Evolutionary conservation across 2,113 vertebrate species (phyloP), one percentile per base, ranked within the genome.

Genomic region (Nicator chloris): DNA sequence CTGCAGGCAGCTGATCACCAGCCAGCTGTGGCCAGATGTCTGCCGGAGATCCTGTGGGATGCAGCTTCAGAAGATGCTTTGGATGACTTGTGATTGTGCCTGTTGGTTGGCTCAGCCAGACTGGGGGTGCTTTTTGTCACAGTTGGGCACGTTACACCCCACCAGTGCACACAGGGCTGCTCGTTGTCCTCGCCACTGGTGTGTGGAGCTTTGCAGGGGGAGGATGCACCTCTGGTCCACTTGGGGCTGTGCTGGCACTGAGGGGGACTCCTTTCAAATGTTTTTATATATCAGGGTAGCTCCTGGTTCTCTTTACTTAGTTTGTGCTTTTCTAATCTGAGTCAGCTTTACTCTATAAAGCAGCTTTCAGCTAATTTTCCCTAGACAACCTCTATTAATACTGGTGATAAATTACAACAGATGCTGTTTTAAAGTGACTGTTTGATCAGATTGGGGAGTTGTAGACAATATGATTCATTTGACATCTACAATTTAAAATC

Each of bases 11-110:
- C 72, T 92, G 88, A 92, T 94, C 22, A 59, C 51, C 51, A 71
- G 76, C 54, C 94, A 96, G 92, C 77, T 96, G 92, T 86, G 60
- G 68, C 80, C 92, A 94, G 91, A 86, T 95, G 86, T 78, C 39
- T 93, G 64, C 84, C 0, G 13, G 80, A 75, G 86, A 60, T 71
- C 66, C 82, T 73, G 24, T 0, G 10, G 72, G 88, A 13, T 0
- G 4, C 47, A 31, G 53, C 76, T 86, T n/a, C 63, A 16, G 13
- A 64, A 73, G 49, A 9, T 37, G 22, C 7, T 39, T 45, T 50
- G 82, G 57, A 39, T 85, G 82, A 22, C 37, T 79, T 33, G 79
- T 30, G 27, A 64, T n/a, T 19, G 77, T 50, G 87, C 5, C 33
- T 20, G 39, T 17, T 33, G 56, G 49, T 35, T 1, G 19, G 33